phyloP scores from a whole-genome alignment of 2,888 invertebrate genomes.

The Euzophera pinguis region DNA sequence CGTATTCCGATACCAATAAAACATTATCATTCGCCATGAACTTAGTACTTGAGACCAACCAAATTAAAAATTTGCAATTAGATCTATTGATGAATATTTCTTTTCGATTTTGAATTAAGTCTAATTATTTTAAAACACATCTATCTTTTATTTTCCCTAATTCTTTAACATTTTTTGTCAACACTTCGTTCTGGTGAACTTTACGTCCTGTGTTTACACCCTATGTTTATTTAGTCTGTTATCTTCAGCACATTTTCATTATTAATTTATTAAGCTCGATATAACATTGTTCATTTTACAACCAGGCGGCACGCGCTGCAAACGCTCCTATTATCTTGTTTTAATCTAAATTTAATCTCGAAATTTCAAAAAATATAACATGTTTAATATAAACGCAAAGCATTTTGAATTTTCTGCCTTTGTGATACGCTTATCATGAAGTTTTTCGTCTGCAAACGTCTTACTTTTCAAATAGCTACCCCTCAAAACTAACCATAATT shows the following conservation, averaged over 20 bases:
- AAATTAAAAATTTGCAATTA: too few species aligned
- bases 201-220: too few species aligned
- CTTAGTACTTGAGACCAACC: too few species aligned
- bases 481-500: conserved; percentile 22
- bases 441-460: conserved; percentile 18
- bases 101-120: too few species aligned
- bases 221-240: neutral
- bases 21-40: too few species aligned
- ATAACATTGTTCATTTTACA: conserved; percentile 11
- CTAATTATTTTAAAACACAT: too few species aligned
- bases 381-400: conserved; percentile 8
- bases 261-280: conserved; percentile 15
- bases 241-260: conserved; percentile 7
- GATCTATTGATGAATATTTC: too few species aligned
- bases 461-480: conserved; percentile 28
- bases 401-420: conserved; percentile 26
- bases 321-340: conserved; percentile 23
- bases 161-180: neutral
- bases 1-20: too few species aligned
- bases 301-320: conserved; percentile 23
- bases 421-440: conserved; percentile 20
- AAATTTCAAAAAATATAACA: conserved; percentile 15
- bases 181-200: neutral
- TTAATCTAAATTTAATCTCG: conserved; percentile 40
- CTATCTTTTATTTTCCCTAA: too few species aligned